Percentiles rank a stretch among this genome's conserved stretches.
These are phyloP conservation scores for Platichthys stellatus DNA, from an alignment of 2,113 vertebrate species.

Conservation along the genomic window DNA sequence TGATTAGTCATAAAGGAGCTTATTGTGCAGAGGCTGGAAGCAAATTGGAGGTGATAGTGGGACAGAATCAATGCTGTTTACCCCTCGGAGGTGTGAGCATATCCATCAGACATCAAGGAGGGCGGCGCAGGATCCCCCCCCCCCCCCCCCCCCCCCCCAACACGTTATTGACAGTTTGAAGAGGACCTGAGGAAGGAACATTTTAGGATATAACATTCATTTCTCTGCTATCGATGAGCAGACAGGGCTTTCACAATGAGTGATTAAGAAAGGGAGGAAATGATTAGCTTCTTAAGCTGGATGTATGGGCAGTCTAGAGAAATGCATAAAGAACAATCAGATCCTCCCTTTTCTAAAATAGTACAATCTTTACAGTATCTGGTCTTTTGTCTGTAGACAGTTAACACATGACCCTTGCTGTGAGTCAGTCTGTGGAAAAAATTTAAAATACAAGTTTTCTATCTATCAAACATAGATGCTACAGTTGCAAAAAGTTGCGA, in stretches of 20 bases:
- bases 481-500: background rate
- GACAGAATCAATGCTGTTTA: conserved; percentile 86
- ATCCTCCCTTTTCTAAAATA: conserved; percentile 4
- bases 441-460: too few relatives aligned
- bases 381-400: background rate
- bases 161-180: conserved; percentile 81
- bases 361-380: background rate
- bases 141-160: conserved; percentile 74
- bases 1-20: conserved; percentile 84
- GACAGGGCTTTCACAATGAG: conserved; percentile 73
- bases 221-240: conserved; percentile 72
- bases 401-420: too few relatives aligned
- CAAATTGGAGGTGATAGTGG: conserved; percentile 83
- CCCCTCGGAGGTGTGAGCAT: conserved; percentile 84
- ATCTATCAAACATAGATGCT: background rate
- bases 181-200: conserved; percentile 84
- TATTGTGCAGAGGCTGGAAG: conserved; percentile 79
- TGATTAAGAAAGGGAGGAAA: conserved; percentile 66
- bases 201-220: conserved; percentile 78
- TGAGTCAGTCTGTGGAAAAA: too few relatives aligned
- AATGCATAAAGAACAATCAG: conserved; percentile 1
- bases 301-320: conserved; percentile 24
- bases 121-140: conserved; percentile 80
- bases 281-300: conserved; percentile 65
- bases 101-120: conserved; percentile 84